A percentile compares a stretch with the other conserved stretches of the same genome.
Conservation (phyloP, 2,888 invertebrate genomes). For the Cistogaster globosa region DNA sequence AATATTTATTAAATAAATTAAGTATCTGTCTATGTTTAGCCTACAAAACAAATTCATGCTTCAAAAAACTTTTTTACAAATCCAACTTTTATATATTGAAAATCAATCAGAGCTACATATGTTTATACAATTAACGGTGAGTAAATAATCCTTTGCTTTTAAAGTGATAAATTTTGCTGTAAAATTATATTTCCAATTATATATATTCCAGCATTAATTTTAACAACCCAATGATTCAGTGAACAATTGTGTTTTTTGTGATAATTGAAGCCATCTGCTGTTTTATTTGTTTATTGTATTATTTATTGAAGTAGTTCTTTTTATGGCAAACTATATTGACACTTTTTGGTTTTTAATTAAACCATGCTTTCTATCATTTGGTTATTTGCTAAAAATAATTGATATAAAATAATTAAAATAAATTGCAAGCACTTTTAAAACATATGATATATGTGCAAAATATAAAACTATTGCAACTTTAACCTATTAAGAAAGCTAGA, state of each 20-base stretch:
- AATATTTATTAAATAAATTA: too few relatives aligned
- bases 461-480: background rate
- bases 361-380: background rate
- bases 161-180: background rate
- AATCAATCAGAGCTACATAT: too few relatives aligned
- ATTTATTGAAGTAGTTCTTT: conserved; percentile 38
- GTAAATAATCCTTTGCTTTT: too few relatives aligned
- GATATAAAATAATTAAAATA: background rate
- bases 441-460: background rate
- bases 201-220: conserved; percentile 14
- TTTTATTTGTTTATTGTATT: conserved; percentile 44
- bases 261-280: conserved; percentile 36
- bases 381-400: background rate
- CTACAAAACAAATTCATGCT: too few relatives aligned
- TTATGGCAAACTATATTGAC: conserved; percentile 1
- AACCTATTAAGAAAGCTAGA: background rate
- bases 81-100: too few relatives aligned
- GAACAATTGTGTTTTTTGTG: conserved; percentile 23
- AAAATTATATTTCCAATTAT: background rate
- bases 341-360: conserved; percentile 24
- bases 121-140: too few relatives aligned
- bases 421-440: background rate
- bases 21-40: too few relatives aligned
- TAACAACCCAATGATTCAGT: conserved; percentile 29
- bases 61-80: too few relatives aligned